Base-by-base conservation (phyloP, 1,140 invertebrate species). In the Samia ricini region DNA sequence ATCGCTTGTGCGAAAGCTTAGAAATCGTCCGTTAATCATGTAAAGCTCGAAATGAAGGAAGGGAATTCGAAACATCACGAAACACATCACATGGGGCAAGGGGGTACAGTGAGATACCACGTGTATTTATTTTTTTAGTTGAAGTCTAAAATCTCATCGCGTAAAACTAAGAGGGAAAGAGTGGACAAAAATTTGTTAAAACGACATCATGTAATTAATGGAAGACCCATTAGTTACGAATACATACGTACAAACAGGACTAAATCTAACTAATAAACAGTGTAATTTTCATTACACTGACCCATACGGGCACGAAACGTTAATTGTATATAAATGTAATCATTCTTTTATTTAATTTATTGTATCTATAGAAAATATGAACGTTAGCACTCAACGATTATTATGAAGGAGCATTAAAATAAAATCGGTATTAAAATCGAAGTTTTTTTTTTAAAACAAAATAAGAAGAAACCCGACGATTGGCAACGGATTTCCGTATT, bases 1-100 rank as follows among this genome's bases (percentile, higher is more conserved):
- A 71, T 77, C 68, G 66, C 66, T 74, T 71, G 66, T 71, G 64
- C 72, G 50, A 58, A 70, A 67, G 60, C 56, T 52, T 52, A 15
- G 20, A 5, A 20, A 55, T 18, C 66, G 56, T 63, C 57, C 61
- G 29, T n/a, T n/a, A n/a, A n/a, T n/a, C n/a, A n/a, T n/a, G n/a
- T n/a, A n/a, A n/a, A n/a, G n/a, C n/a, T n/a, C n/a, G n/a, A n/a
- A n/a, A n/a, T n/a, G n/a, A n/a, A n/a, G n/a, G n/a, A n/a, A n/a
- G n/a, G n/a, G n/a, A n/a, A n/a, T n/a, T n/a, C n/a, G n/a, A n/a
- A n/a, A n/a, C n/a, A n/a, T n/a, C n/a, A n/a, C n/a, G n/a, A n/a
- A n/a, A n/a, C n/a, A n/a, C n/a, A n/a, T n/a, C n/a, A n/a, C n/a
- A n/a, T n/a, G n/a, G n/a, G n/a, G n/a, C n/a, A n/a, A n/a, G n/a